Evolutionary conservation across 2,888 invertebrate genomes (phyloP).

Genomic region (Ormyrus labotus): DNA sequence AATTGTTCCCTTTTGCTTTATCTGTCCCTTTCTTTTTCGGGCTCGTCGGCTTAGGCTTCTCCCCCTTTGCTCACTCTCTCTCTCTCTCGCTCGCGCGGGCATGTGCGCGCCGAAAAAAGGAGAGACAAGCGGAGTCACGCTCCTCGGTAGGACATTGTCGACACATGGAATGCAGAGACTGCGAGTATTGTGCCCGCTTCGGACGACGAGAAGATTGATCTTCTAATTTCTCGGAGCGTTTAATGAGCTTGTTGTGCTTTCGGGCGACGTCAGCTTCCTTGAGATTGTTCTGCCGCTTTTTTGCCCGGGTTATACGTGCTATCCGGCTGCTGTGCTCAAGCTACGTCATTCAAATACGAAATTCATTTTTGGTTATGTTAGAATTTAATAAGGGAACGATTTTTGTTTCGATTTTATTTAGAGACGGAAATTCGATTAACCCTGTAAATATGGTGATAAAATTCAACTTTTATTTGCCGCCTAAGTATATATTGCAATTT

Average conservation of each 20-base stretch:
- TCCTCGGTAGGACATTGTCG: conserved; percentile 39
- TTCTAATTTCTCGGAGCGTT: conserved; percentile 21
- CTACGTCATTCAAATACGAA: too few relatives aligned
- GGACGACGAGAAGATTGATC: conserved; percentile 36
- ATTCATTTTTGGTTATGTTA: too few relatives aligned
- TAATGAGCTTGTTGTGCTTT: conserved; percentile 40
- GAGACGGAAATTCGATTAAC: too few relatives aligned
- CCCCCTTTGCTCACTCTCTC: conserved; percentile 12
- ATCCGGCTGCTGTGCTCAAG: too few relatives aligned
- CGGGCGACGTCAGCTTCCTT: too few relatives aligned
- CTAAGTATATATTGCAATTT: too few relatives aligned
- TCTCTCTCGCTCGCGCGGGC: conserved; percentile 13
- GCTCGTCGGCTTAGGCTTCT: conserved; percentile 2
- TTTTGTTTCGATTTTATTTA: too few relatives aligned
- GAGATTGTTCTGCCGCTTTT: background rate
- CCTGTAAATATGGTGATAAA: too few relatives aligned
- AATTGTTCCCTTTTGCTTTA: conserved; percentile 60
- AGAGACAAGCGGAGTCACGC: conserved; percentile 14
- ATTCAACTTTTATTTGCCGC: too few relatives aligned
- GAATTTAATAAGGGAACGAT: too few relatives aligned
- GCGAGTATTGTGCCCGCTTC: conserved; percentile 14
- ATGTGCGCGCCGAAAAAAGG: conserved; percentile 35
- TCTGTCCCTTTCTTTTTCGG: conserved; percentile 38
- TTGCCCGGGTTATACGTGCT: too few relatives aligned
- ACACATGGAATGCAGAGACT: conserved; percentile 52